Evolutionary conservation across 1,140 invertebrate species (phyloP), one percentile per base, ranked within the genome.

Genomic region (Potamilus streckersoni): DNA sequence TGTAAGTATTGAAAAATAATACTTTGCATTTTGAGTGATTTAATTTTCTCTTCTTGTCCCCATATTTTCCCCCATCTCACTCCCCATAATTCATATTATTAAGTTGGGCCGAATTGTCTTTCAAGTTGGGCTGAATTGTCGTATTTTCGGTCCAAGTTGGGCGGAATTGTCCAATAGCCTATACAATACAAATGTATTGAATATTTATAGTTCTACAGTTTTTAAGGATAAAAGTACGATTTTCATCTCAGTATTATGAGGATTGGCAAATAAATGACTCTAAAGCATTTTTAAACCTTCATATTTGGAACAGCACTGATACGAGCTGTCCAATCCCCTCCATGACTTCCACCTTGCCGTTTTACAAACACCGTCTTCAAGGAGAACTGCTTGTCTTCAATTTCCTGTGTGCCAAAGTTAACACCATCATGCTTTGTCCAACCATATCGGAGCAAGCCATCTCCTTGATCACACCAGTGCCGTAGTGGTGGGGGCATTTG

Each of bases 341-440:
- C 96, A 86, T 95, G 92, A 59, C 91, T 89, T 14, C 95, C 95
- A 0, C 94, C 95, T 0, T 92, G 89, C 74, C 92, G 92, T 89
- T 98, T 98, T 0, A 99, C 93, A 91, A 98, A 99, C 5, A 95
- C 94, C 0, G 97, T 98, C 79, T 92, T 93, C 4, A 99, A 88
- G 56, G 92, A 91, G 73, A 95, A 93, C 14, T 93, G 92, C 17
- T 93, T 92, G 86, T 99, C 97, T 19, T 93, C 88, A 73, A 99
- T 96, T 82, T 95, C 93, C 90, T 99, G 98, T 60, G 95, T 90
- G 3, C 98, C 98, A 92, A 99, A 99, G 66, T 93, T 94, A 38
- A 92, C 91, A 0, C 97, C 97, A 91, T 99, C 97, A 88, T 99
- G 97, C 79, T 95, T 93, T 4, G 94, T 87, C 98, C 98, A 99